phyloP scores from a whole-genome alignment of 2,113 vertebrate species.

The Apeltes quadracus region DNA sequence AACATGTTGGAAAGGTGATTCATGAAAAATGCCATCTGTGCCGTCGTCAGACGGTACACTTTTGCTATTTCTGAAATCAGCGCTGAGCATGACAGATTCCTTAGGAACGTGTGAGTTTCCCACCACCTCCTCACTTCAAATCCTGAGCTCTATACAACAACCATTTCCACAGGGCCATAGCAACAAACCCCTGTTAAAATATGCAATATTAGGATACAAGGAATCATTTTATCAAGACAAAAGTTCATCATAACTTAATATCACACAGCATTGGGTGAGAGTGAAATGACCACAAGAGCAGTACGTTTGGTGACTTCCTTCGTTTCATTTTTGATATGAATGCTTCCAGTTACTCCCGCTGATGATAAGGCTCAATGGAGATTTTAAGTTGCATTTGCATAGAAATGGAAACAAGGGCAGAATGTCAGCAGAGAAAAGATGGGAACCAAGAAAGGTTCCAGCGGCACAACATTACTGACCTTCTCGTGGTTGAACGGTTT shows the following conservation, averaged over 20 bases:
- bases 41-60: conserved; percentile 51
- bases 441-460: not conserved
- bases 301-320: not conserved
- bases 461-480: not conserved
- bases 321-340: not conserved
- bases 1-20: conserved; percentile 70
- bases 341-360: not conserved
- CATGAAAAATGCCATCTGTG: conserved; percentile 66
- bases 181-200: no score
- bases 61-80: conserved; percentile 60
- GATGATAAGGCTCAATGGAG: not conserved
- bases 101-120: conserved; percentile 53
- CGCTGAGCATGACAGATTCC: conserved; percentile 52
- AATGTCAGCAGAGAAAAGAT: not conserved
- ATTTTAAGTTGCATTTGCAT: not conserved
- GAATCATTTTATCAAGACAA: conserved; percentile 7
- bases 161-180: conserved; percentile 23
- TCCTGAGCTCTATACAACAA: conserved; percentile 33
- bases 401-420: not conserved
- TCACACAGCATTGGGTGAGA: not conserved
- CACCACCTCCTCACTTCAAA: conserved; percentile 59
- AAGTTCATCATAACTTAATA: not conserved
- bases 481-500: not conserved
- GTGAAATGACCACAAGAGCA: not conserved
- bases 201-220: not conserved